Conservation (phyloP, 2,888 invertebrate genomes). For the Sarcophaga caerulescens region DNA sequence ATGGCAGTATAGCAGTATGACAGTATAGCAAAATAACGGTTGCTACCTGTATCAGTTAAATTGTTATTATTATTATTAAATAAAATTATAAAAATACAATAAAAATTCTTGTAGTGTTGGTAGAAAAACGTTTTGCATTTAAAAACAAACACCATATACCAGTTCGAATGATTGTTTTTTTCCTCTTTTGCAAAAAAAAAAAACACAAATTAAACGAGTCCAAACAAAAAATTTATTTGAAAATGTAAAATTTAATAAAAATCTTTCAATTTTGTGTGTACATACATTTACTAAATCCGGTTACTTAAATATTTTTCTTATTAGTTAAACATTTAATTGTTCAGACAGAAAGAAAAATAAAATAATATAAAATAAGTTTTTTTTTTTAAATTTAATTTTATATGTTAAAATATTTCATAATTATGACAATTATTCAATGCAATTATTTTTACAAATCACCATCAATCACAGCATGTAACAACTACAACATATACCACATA, state of each 20-base stretch:
- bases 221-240: no score
- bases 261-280: not conserved
- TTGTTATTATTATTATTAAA: constrained; percentile 26
- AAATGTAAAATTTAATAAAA: no score
- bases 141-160: no score
- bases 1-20: not conserved
- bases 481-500: not conserved
- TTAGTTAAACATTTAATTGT: not conserved
- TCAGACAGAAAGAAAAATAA: not conserved
- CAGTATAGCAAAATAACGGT: constrained; percentile 16
- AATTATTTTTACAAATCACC: constrained; percentile 32
- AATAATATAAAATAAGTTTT: not conserved
- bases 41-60: constrained; percentile 51
- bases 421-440: constrained; percentile 47
- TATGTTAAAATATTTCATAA: constrained; percentile 44
- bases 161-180: no score
- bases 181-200: no score
- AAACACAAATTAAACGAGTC: no score
- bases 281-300: constrained; percentile 56
- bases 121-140: no score
- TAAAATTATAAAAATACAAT: constrained; percentile 20
- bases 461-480: not conserved
- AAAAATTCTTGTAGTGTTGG: not conserved
- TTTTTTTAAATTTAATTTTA: not conserved
- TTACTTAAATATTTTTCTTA: constrained; percentile 28